Evolutionary conservation across 2,888 invertebrate genomes (phyloP).

Genomic region (Schrankia costaestrigalis): DNA sequence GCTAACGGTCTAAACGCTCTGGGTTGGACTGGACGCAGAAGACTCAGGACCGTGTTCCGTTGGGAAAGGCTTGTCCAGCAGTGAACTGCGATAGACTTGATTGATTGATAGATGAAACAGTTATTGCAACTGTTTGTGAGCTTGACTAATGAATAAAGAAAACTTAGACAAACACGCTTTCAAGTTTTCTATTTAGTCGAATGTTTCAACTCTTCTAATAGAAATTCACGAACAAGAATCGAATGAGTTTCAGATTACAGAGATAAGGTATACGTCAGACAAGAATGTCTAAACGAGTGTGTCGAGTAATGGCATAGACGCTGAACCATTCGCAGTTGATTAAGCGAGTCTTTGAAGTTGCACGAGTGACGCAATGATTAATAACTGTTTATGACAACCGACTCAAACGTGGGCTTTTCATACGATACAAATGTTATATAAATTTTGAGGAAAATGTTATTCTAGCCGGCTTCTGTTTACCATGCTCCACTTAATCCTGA

Average conservation of each 20-base stretch:
- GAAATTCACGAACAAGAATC: slow-evolving; percentile 25
- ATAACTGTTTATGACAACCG: slow-evolving; percentile 70
- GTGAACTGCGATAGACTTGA: too few relatives aligned
- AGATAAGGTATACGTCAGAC: slow-evolving; percentile 55
- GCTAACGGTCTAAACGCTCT: too few relatives aligned
- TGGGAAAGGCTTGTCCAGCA: too few relatives aligned
- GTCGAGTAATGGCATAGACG: slow-evolving; percentile 64
- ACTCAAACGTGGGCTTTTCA: slow-evolving; percentile 43
- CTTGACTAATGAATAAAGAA: slow-evolving; percentile 31
- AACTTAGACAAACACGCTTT: too few relatives aligned
- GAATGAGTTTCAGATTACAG: slow-evolving; percentile 44
- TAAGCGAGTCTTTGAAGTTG: slow-evolving; percentile 70
- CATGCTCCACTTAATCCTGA: slow-evolving; percentile 31
- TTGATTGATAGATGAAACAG: too few relatives aligned
- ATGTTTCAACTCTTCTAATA: slow-evolving; percentile 8
- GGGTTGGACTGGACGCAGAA: too few relatives aligned
- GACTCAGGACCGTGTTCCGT: too few relatives aligned
- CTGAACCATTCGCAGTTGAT: slow-evolving; percentile 71
- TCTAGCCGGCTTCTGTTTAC: slow-evolving; percentile 23
- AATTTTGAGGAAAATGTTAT: slow-evolving; percentile 29
- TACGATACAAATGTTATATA: slow-evolving; percentile 39
- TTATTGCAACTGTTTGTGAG: too few relatives aligned
- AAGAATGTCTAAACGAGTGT: slow-evolving; percentile 64
- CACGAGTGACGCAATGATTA: slow-evolving; percentile 65
- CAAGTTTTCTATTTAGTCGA: too few relatives aligned